Evolutionary conservation across 2,113 vertebrate genomes (phyloP).

Genomic region (Pantherophis guttatus): DNA sequence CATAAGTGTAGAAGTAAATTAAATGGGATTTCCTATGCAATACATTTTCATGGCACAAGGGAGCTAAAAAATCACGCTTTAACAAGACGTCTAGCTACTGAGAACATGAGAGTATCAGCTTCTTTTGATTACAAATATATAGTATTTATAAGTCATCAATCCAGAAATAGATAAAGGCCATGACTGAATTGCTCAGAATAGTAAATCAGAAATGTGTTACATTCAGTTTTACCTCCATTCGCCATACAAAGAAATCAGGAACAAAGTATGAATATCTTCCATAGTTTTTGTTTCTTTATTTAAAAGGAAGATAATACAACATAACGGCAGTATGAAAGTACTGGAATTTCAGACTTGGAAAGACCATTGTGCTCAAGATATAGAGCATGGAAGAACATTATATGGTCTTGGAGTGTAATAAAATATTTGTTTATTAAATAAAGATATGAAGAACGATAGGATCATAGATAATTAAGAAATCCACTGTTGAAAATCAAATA

Average conservation of each 20-base stretch:
- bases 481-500: neutral
- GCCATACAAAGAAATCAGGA: neutral
- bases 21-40: slow-evolving; percentile 53
- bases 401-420: neutral
- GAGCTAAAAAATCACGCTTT: slow-evolving; percentile 52
- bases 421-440: neutral
- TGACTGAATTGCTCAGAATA: slow-evolving; percentile 20
- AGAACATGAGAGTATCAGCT: slow-evolving; percentile 27
- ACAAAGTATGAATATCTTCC: slow-evolving; percentile 23
- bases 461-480: neutral
- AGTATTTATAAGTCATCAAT: slow-evolving; percentile 51
- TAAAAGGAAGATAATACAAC: neutral
- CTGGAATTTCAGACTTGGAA: neutral
- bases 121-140: slow-evolving; percentile 41
- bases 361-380: neutral
- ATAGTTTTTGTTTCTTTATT: neutral
- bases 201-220: slow-evolving; percentile 28
- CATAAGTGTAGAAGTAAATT: slow-evolving; percentile 58
- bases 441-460: neutral
- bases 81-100: slow-evolving; percentile 34
- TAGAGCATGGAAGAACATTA: neutral
- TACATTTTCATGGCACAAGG: slow-evolving; percentile 50
- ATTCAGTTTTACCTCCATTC: slow-evolving; percentile 8
- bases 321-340: neutral
- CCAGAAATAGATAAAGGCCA: slow-evolving; percentile 38